Percentiles rank a stretch among this genome's conserved stretches.
phyloP scores from a whole-genome alignment of 2,113 vertebrate genomes.

The Nannobrachium achirus region DNA sequence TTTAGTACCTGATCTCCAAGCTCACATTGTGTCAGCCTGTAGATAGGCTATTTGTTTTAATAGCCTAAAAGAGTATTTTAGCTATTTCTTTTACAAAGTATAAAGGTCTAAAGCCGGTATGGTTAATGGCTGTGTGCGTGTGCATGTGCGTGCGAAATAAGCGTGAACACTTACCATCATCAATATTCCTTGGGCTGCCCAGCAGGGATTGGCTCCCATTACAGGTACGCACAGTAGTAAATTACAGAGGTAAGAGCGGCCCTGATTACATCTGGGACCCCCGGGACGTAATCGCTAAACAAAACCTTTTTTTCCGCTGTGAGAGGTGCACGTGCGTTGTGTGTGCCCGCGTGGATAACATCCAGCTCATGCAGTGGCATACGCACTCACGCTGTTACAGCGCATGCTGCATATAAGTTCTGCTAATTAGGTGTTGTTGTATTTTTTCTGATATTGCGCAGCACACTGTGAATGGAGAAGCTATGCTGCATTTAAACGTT shows the following conservation, averaged over 20 bases:
- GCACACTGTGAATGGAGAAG: too few species aligned
- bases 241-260: conserved; percentile 1
- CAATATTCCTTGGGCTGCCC: conserved; percentile 28
- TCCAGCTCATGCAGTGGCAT: background rate
- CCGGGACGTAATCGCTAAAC: background rate
- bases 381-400: conserved; percentile 1
- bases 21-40: too few species aligned
- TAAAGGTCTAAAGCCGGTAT: too few species aligned
- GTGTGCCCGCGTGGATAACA: too few species aligned
- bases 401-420: conserved; percentile 21
- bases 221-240: conserved; percentile 21
- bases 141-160: background rate
- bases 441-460: background rate
- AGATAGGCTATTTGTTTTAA: too few species aligned
- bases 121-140: background rate
- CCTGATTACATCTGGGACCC: conserved; percentile 26
- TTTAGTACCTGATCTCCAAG: too few species aligned
- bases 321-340: background rate
- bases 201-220: conserved; percentile 40
- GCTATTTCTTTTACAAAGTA: too few species aligned
- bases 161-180: background rate
- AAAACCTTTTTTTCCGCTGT: background rate
- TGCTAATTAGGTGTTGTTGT: conserved; percentile 27
- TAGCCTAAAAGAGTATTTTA: too few species aligned
- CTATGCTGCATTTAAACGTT: too few species aligned